phyloP scores from a whole-genome alignment of 2,113 vertebrate species.

The Melanerpes formicivorus region DNA sequence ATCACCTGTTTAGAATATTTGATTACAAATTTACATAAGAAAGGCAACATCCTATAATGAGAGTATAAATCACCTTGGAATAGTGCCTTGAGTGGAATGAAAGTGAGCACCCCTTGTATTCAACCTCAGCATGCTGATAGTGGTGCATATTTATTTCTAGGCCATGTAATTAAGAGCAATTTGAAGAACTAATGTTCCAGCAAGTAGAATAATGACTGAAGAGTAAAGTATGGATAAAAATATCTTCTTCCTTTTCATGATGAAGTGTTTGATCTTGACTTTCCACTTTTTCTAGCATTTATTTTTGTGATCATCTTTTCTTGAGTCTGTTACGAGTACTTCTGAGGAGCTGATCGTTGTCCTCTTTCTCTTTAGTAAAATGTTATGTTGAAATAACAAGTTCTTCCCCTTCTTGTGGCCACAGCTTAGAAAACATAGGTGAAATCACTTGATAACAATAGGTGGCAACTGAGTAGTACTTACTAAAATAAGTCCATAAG shows the following conservation, averaged over 20 bases:
- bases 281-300: not conserved
- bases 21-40: constrained; percentile 79
- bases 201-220: constrained; percentile 15
- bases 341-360: not conserved
- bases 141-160: constrained; percentile 53
- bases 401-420: not conserved
- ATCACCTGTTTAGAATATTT: constrained; percentile 76
- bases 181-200: constrained; percentile 33
- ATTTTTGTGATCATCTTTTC: constrained; percentile 9
- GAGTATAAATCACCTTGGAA: constrained; percentile 72
- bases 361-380: not conserved
- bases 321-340: not conserved
- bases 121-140: constrained; percentile 46
- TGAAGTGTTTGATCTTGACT: constrained; percentile 20
- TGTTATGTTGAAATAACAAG: not conserved
- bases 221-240: not conserved
- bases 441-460: not conserved
- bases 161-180: constrained; percentile 52
- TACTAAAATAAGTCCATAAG: not conserved
- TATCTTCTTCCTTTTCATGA: constrained; percentile 21
- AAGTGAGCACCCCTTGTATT: constrained; percentile 44
- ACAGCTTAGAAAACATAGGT: not conserved
- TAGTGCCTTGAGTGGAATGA: constrained; percentile 62
- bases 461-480: not conserved
- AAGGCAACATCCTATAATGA: constrained; percentile 73